Base-by-base conservation (phyloP, 2,113 vertebrate species). In the Microcebus ravelobensis region DNA sequence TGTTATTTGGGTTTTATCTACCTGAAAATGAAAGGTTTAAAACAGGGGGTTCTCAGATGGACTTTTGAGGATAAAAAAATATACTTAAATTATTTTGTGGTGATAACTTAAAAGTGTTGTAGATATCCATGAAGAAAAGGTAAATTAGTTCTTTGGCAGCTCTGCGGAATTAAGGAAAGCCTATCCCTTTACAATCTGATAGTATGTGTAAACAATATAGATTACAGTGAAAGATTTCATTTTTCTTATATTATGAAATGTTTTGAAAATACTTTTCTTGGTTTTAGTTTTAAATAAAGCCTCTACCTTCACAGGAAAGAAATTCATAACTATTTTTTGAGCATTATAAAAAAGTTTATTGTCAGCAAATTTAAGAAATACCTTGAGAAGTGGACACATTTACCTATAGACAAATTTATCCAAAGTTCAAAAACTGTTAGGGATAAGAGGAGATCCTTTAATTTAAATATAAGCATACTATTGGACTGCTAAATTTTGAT, bases 401-500 rank as follows among this genome's bases (percentile, higher is more conserved):
- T 90, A 27, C 5, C 71, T 48, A 13, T 71, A 27, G 29, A 74
- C 4, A 85, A 27, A 59, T 27, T 94, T 77, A 74, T 27, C 20
- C 80, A 1, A 82, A 61, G 31, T 79, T 96, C 39, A 52, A 55
- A 94, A 90, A 42, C 18, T 76, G 5, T 63, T 39, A 77, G 14
- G 39, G 8, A 67, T 90, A 79, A 84, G 12, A 50, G 25, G 48
- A 81, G 29, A 80, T 90, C 5, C 82, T 65, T 73, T 74, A 34
- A 39, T 42, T 84, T 23, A 91, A 87, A 82, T 68, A 79, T 48
- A 79, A 92, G 18, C 8, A 80, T 83, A 15, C 29, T 65, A 55
- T 15, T 76, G 15, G 48, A 48, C 23, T 63, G 70, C 42, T 93
- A 80, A 96, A 48, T 74, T 73, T 85, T 95, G 52, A 87, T 93